Evolutionary conservation across 1,140 invertebrate genomes (phyloP).

Genomic region (Mizuhopecten yessoensis): DNA sequence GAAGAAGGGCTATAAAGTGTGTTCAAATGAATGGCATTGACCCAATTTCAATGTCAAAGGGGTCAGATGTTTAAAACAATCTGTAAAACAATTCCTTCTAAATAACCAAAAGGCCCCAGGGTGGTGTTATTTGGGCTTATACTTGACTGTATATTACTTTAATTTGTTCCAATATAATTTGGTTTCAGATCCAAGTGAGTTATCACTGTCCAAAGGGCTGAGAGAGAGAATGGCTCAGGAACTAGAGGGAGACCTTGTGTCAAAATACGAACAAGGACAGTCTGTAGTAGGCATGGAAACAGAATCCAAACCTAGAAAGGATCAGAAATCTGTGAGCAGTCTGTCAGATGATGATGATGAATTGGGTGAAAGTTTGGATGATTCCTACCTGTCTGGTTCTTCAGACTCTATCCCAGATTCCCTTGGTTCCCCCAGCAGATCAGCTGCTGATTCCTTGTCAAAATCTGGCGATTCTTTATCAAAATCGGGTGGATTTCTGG

Average conservation of each 20-base stretch:
- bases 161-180: background rate
- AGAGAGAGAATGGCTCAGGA: background rate
- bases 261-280: background rate
- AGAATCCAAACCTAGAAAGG: background rate
- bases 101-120: no score
- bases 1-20: no score
- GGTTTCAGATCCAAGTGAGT: conserved; percentile 1
- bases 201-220: background rate
- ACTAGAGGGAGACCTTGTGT: background rate
- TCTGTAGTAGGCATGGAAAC: background rate
- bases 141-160: no score
- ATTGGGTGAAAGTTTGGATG: background rate
- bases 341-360: background rate
- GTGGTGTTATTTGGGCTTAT: no score
- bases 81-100: no score
- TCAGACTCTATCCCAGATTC: background rate
- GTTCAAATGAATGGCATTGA: no score
- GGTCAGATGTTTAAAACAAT: no score
- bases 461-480: conserved; percentile 6
- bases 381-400: background rate
- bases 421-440: background rate
- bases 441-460: conserved; percentile 15
- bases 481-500: conserved; percentile 23
- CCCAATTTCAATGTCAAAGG: no score
- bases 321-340: background rate